These are phyloP conservation scores for Enteromius unitaeniatus DNA, from an alignment of 2,797 vertebrate species.

Conservation along the genomic window DNA sequence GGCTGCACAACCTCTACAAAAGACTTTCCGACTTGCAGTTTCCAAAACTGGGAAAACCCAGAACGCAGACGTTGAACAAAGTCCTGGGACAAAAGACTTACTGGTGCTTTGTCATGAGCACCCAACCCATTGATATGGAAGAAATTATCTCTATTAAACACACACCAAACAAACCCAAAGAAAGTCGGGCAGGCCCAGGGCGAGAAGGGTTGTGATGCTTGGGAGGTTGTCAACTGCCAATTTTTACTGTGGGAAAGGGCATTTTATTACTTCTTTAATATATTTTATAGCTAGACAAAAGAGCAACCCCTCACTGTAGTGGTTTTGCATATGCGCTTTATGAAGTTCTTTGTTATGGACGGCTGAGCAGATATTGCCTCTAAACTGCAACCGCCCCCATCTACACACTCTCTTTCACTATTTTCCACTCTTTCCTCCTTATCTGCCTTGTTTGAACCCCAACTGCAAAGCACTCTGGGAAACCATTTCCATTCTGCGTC, in stretches of 20 bases:
- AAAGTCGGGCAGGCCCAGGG: constrained; percentile 1
- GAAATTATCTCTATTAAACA: constrained; percentile 52
- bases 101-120: neutral
- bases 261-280: constrained; percentile 69
- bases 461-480: constrained; percentile 30
- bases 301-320: constrained; percentile 61
- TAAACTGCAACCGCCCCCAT: constrained; percentile 48
- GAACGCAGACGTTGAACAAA: neutral
- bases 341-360: constrained; percentile 65
- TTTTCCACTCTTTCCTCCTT: neutral
- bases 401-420: neutral
- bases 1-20: constrained; percentile 23
- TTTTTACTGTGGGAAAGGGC: constrained; percentile 69
- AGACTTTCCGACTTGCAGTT: constrained; percentile 44
- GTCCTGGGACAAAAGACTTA: constrained; percentile 20
- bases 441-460: neutral
- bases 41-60: constrained; percentile 7
- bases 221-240: constrained; percentile 64
- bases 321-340: constrained; percentile 66
- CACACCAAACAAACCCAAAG: constrained; percentile 55
- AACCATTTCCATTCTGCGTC: neutral
- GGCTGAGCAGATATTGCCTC: constrained; percentile 62
- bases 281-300: constrained; percentile 68
- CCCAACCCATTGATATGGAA: constrained; percentile 38
- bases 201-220: constrained; percentile 48